Conservation (phyloP, 1,140 invertebrate species). For the Apis cerana region DNA sequence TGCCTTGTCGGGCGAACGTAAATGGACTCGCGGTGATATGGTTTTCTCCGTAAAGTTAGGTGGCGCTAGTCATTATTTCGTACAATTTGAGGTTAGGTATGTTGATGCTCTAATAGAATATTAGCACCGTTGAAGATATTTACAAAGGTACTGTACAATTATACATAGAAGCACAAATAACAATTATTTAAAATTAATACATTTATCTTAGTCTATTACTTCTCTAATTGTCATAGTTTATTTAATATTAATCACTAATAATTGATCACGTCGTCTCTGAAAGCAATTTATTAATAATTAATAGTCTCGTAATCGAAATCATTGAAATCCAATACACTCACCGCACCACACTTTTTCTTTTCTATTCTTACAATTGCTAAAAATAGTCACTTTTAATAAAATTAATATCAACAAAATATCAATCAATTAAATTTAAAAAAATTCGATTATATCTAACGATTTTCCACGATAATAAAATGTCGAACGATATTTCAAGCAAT, state of each 20-base stretch:
- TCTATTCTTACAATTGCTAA: too few relatives aligned
- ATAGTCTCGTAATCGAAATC: background rate
- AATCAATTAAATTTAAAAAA: background rate
- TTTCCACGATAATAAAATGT: slow-evolving; percentile 65
- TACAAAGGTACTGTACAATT: too few relatives aligned
- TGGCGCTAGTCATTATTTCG: background rate
- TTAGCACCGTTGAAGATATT: too few relatives aligned
- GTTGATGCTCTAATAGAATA: background rate
- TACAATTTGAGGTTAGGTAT: background rate
- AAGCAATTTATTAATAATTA: background rate
- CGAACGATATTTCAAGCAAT: slow-evolving; percentile 20
- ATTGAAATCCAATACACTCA: background rate
- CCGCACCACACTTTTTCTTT: too few relatives aligned
- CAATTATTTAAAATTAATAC: too few relatives aligned
- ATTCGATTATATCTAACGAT: slow-evolving; percentile 12
- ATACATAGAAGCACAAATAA: too few relatives aligned
- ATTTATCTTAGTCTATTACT: too few relatives aligned
- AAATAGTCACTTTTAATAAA: too few relatives aligned
- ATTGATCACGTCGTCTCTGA: background rate
- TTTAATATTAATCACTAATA: background rate
- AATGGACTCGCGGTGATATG: slow-evolving; percentile 5
- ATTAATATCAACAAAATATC: too few relatives aligned
- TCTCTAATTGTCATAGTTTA: too few relatives aligned
- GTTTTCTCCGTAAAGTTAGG: background rate
- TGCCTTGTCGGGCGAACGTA: background rate